phyloP scores from a whole-genome alignment of 1,140 invertebrate genomes.

The Lycorma delicatula region DNA sequence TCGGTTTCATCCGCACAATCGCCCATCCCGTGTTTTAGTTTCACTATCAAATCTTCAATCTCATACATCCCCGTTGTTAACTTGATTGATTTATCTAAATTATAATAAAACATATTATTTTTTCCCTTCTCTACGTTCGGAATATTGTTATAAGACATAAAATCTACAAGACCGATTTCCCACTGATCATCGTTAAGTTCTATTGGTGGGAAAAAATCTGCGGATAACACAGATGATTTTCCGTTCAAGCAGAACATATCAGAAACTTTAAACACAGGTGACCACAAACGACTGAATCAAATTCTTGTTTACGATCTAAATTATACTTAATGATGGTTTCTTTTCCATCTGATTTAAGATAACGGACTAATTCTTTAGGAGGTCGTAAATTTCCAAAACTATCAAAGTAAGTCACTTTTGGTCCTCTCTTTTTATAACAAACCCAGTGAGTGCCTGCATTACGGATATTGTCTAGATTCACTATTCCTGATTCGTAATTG shows the following conservation, averaged over 20 bases:
- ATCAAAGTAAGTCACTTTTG: conserved; percentile 1
- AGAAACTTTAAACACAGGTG: conserved; percentile 6
- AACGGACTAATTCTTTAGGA: not conserved
- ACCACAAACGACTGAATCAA: conserved; percentile 2
- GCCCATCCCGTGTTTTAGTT: too few species aligned
- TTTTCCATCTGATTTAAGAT: not conserved
- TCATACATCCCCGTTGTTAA: not conserved
- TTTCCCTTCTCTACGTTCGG: too few species aligned
- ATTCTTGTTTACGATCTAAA: not conserved
- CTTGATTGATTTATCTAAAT: too few species aligned
- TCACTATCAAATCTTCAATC: conserved; percentile 5
- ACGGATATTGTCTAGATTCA: conserved; percentile 31
- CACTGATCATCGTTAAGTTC: not conserved
- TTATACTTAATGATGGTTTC: conserved; percentile 1
- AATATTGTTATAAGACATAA: too few species aligned
- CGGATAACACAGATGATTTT: not conserved
- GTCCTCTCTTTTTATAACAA: conserved; percentile 28
- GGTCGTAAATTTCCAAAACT: conserved; percentile 7
- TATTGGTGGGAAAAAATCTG: not conserved
- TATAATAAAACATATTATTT: too few species aligned
- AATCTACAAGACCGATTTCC: too few species aligned
- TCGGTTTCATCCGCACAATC: too few species aligned
- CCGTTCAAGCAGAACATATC: not conserved
- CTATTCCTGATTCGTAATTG: conserved; percentile 26
- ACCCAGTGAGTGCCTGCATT: conserved; percentile 33